phyloP scores from a whole-genome alignment of 1,140 invertebrate species.

The Neuroterus valhalla region DNA sequence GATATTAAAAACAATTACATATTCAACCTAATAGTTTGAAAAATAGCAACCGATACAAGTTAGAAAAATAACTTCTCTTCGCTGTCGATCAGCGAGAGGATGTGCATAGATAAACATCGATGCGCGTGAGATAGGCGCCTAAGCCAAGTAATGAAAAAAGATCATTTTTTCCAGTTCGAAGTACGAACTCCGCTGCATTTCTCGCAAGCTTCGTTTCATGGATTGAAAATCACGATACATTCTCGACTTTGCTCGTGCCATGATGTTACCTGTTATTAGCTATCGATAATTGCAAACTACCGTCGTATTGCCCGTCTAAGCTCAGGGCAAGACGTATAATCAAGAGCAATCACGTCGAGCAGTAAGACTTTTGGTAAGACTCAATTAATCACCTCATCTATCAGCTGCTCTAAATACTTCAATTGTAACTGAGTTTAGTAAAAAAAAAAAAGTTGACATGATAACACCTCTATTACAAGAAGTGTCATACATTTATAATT shows the following conservation, averaged over 20 bases:
- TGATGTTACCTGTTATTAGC: constrained; percentile 42
- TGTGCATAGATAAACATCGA: background rate
- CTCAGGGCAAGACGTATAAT: constrained; percentile 12
- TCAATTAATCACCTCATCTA: constrained; percentile 12
- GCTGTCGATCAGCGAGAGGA: background rate
- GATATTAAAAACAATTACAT: background rate
- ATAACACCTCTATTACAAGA: no score
- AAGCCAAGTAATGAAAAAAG: background rate
- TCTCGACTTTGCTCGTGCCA: constrained; percentile 35
- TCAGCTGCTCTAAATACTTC: background rate
- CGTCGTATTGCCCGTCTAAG: constrained; percentile 10
- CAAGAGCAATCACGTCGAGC: background rate
- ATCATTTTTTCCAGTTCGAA: background rate
- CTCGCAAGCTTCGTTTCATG: background rate
- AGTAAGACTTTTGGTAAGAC: constrained; percentile 21
- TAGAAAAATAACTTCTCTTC: constrained; percentile 3
- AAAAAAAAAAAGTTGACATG: no score
- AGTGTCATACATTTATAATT: no score
- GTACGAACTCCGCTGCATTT: background rate
- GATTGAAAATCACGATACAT: constrained; percentile 52
- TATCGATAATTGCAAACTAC: constrained; percentile 42
- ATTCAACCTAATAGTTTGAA: background rate
- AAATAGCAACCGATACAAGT: background rate
- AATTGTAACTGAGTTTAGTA: constrained; percentile 33
- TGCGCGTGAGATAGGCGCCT: background rate